These are phyloP conservation scores for Prunella strophiata DNA, from an alignment of 2,797 vertebrate genomes.

Conservation along the genomic window DNA sequence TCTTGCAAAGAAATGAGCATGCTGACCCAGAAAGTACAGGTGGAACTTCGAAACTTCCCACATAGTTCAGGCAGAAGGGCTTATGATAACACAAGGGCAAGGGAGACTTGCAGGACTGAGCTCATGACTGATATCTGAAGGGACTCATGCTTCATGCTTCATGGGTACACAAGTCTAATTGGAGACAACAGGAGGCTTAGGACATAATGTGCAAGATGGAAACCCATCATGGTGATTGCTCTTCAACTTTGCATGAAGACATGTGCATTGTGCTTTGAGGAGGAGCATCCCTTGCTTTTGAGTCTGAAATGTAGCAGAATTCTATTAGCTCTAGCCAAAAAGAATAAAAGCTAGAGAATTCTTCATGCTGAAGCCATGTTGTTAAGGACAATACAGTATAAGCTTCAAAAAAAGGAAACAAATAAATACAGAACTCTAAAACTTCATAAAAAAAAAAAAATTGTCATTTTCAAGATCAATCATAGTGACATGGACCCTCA, in stretches of 20 bases:
- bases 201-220: background rate
- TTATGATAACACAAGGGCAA: fast-evolving
- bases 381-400: background rate
- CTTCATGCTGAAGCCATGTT: background rate
- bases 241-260: background rate
- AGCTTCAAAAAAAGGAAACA: background rate
- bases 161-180: background rate
- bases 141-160: background rate
- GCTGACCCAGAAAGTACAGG: background rate
- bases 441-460: background rate
- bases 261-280: background rate
- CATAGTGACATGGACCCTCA: background rate
- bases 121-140: constrained; percentile 12
- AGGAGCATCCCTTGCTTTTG: background rate
- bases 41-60: background rate
- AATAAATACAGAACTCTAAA: background rate
- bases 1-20: background rate
- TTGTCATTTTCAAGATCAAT: background rate
- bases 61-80: background rate
- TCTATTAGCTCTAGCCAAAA: background rate
- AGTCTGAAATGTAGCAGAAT: background rate
- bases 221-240: background rate
- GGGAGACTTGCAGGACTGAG: background rate
- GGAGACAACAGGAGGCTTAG: background rate
- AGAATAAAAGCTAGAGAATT: background rate